Conservation (phyloP, 2,797 vertebrate genomes). For the Morus bassanus region DNA sequence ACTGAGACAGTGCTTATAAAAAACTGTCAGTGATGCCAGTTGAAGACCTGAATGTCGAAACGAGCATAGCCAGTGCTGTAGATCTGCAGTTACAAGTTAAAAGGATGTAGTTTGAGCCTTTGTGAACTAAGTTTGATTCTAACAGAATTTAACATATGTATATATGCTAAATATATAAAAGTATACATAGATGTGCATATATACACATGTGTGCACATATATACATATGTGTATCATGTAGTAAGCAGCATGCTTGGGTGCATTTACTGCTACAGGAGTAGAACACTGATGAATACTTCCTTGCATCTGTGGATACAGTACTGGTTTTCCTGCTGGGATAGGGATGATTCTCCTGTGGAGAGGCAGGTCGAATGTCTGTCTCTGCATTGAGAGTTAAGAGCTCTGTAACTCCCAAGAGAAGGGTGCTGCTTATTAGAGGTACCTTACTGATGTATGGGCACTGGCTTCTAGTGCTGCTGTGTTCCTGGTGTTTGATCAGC, state of each 20-base stretch:
- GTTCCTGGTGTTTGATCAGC: not conserved
- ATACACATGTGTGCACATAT: accelerated
- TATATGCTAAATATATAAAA: not conserved
- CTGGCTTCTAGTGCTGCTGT: not conserved
- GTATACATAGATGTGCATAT: too few species aligned
- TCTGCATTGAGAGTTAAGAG: not conserved
- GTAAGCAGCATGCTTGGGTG: not conserved
- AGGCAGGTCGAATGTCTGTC: not conserved
- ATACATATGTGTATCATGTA: not conserved
- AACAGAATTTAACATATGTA: not conserved
- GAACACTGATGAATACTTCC: not conserved
- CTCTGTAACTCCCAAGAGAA: not conserved
- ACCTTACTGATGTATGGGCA: not conserved
- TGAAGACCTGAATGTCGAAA: not conserved
- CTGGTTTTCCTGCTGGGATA: not conserved
- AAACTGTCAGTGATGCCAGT: not conserved
- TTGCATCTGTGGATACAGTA: not conserved
- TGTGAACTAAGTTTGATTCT: not conserved
- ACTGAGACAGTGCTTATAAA: not conserved
- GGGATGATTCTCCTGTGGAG: not conserved
- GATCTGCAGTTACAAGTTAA: not conserved
- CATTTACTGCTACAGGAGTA: not conserved
- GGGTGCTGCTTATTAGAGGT: not conserved
- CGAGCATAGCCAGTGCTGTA: not conserved
- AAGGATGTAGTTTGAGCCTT: not conserved